Percentiles rank a stretch among this genome's conserved stretches.
Conservation (phyloP, 2,888 invertebrate species). For the Mechanitis mazaeus region DNA sequence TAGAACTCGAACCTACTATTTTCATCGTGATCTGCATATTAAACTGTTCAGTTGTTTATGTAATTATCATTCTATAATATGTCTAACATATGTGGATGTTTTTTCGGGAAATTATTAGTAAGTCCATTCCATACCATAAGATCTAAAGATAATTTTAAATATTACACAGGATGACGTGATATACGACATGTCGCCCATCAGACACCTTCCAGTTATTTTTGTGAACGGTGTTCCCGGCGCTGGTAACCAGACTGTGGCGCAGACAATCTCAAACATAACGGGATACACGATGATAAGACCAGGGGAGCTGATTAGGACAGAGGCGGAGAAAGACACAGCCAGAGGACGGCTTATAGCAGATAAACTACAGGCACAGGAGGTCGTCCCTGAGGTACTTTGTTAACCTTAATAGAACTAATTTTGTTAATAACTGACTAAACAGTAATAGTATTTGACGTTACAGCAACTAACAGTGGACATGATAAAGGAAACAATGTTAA, state of each 20-base stretch:
- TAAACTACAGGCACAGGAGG: slow-evolving; percentile 58
- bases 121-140: no score
- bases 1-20: no score
- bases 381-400: slow-evolving; percentile 58
- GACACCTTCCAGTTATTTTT: slow-evolving; percentile 67
- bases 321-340: slow-evolving; percentile 67
- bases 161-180: slow-evolving; percentile 38
- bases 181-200: slow-evolving; percentile 69
- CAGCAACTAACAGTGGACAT: slow-evolving; percentile 75
- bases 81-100: no score
- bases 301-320: slow-evolving; percentile 65
- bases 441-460: slow-evolving; percentile 22
- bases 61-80: no score
- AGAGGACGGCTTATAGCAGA: slow-evolving; percentile 69
- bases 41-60: no score
- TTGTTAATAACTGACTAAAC: neutral
- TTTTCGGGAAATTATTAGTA: no score
- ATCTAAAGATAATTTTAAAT: neutral
- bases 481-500: slow-evolving; percentile 75
- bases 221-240: slow-evolving; percentile 72
- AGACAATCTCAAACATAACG: slow-evolving; percentile 65
- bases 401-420: neutral
- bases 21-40: no score
- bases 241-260: slow-evolving; percentile 68
- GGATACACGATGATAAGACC: slow-evolving; percentile 69